phyloP scores from a whole-genome alignment of 2,797 vertebrate genomes.

The Phataginus tetradactyla region DNA sequence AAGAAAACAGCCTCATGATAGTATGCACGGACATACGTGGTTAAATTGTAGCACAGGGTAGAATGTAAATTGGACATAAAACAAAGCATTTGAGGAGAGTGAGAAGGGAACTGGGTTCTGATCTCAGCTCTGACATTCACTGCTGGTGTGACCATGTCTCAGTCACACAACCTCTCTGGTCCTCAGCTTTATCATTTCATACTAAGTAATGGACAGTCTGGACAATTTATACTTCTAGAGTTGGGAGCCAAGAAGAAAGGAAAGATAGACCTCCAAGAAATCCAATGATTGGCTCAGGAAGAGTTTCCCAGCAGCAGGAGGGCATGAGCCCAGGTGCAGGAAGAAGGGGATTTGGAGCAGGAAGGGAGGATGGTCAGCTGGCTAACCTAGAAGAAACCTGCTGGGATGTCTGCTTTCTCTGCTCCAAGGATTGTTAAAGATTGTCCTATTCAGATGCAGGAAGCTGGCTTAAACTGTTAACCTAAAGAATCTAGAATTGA shows the following conservation, averaged over 20 bases:
- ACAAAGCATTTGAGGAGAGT: background rate
- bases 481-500: background rate
- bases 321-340: background rate
- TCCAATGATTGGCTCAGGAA: background rate
- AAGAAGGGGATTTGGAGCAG: background rate
- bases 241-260: background rate
- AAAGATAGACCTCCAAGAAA: background rate
- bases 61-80: background rate
- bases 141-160: background rate
- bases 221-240: background rate
- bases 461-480: background rate
- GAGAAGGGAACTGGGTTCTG: background rate
- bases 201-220: background rate
- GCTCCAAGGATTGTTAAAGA: background rate
- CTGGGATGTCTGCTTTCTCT: background rate
- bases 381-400: background rate
- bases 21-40: fast-evolving
- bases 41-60: fast-evolving
- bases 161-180: background rate
- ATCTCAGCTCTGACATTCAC: background rate
- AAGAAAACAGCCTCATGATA: background rate
- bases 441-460: background rate
- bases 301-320: background rate
- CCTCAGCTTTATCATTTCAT: background rate
- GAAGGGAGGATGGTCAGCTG: background rate